phyloP scores from a whole-genome alignment of 2,113 vertebrate genomes.

The Tupaia tana region DNA sequence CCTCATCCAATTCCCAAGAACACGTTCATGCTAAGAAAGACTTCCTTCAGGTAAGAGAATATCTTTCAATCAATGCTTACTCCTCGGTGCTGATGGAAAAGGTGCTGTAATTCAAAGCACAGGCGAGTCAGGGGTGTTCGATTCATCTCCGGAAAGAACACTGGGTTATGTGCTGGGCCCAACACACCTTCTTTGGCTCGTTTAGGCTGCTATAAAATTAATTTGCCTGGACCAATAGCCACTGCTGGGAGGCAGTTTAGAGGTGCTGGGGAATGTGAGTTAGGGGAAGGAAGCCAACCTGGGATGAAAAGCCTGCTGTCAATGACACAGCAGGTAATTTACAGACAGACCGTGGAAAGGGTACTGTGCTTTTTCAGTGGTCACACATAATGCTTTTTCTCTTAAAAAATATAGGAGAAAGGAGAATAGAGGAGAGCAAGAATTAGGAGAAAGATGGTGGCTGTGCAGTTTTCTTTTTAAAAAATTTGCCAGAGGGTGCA shows the following conservation, averaged over 20 bases:
- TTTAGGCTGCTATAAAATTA: not conserved
- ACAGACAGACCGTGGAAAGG: not conserved
- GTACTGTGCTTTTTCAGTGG: not conserved
- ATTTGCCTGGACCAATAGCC: not conserved
- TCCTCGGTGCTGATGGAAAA: not conserved
- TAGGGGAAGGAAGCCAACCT: not conserved
- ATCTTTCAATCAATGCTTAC: not conserved
- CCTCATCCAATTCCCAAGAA: not conserved
- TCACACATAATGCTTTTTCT: not conserved
- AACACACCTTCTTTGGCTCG: not conserved
- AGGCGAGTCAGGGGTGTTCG: not conserved
- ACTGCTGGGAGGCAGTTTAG: not conserved
- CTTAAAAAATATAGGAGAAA: not conserved
- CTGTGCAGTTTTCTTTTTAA: not conserved
- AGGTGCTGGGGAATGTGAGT: not conserved
- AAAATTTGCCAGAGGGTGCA: too few species aligned
- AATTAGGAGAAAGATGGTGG: not conserved
- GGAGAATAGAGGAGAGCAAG: not conserved
- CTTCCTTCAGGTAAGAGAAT: constrained; percentile 35
- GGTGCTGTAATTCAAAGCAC: not conserved
- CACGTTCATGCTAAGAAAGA: constrained; percentile 26
- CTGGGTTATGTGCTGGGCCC: not conserved
- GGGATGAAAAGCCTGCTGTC: not conserved
- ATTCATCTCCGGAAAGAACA: not conserved
- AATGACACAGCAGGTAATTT: not conserved